These are phyloP conservation scores for Diplosoma virens DNA, from an alignment of 23 tunicate genomes.

Conservation along the genomic window DNA sequence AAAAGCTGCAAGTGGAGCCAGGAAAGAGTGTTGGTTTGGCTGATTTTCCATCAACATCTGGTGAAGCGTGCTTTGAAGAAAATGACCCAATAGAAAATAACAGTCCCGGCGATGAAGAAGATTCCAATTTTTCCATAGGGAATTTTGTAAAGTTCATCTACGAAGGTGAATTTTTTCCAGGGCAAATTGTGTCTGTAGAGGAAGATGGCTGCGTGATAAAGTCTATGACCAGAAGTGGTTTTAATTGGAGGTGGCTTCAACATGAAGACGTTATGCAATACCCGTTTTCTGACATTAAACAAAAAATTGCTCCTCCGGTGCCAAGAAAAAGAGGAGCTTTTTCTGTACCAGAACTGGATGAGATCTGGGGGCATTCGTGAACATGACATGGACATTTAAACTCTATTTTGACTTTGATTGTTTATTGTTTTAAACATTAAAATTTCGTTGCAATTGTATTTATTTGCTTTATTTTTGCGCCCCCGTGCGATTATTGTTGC, in stretches of 20 bases:
- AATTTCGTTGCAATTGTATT: too few relatives aligned
- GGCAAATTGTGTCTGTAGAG: neutral
- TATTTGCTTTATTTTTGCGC: too few relatives aligned
- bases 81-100: neutral
- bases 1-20: neutral
- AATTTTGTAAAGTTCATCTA: neutral
- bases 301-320: neutral
- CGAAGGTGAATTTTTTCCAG: slow-evolving; percentile 1
- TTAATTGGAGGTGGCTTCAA: slow-evolving; percentile 3
- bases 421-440: too few relatives aligned
- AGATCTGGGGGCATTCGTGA: neutral
- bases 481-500: too few relatives aligned
- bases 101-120: neutral
- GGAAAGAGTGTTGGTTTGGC: neutral
- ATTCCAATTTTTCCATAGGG: neutral
- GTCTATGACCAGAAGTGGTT: neutral
- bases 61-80: neutral
- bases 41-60: slow-evolving; percentile 1
- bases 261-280: neutral
- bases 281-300: neutral
- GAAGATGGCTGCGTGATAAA: neutral
- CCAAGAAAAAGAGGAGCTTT: neutral
- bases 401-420: too few relatives aligned
- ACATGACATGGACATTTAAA: too few relatives aligned
- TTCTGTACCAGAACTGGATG: neutral